Percentiles rank a stretch among this genome's conserved stretches.
Conservation (phyloP, 2,888 invertebrate genomes). For the Epistrophe eligans region DNA sequence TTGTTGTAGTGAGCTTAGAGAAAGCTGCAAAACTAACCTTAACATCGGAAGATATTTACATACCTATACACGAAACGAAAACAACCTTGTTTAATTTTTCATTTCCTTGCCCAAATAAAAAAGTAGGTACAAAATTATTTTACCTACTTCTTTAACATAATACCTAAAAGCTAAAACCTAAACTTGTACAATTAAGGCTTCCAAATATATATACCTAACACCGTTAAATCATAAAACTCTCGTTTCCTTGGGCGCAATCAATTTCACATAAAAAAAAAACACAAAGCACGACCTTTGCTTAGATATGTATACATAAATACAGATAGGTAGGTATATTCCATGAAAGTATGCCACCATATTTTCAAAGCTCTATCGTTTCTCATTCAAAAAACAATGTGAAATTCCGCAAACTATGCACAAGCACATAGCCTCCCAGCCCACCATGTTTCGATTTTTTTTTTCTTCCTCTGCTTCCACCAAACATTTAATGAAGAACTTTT, state of each 20-base stretch:
- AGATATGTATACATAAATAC: not conserved
- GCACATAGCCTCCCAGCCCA: not conserved
- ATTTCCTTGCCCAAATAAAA: not conserved
- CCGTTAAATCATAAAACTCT: slow-evolving; percentile 9
- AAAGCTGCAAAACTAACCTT: no score
- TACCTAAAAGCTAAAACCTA: not conserved
- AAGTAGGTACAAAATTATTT: not conserved
- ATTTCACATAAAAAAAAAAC: slow-evolving; percentile 48
- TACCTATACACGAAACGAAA: no score
- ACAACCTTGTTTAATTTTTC: not conserved
- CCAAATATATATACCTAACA: not conserved
- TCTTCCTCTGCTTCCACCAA: not conserved
- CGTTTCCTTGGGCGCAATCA: slow-evolving; percentile 41
- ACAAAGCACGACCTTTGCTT: slow-evolving; percentile 17
- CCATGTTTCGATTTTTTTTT: slow-evolving; percentile 26
- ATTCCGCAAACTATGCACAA: slow-evolving; percentile 51
- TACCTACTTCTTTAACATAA: not conserved
- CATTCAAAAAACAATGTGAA: slow-evolving; percentile 18
- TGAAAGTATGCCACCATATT: slow-evolving; percentile 41
- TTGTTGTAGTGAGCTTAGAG: no score
- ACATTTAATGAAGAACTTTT: slow-evolving; percentile 60
- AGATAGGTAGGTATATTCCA: not conserved
- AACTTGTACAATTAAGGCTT: slow-evolving; percentile 18
- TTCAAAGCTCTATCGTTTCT: slow-evolving; percentile 21
- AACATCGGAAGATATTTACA: no score